Evolutionary conservation across 2,888 invertebrate genomes (phyloP).

Genomic region (Lithophane ornitopus): DNA sequence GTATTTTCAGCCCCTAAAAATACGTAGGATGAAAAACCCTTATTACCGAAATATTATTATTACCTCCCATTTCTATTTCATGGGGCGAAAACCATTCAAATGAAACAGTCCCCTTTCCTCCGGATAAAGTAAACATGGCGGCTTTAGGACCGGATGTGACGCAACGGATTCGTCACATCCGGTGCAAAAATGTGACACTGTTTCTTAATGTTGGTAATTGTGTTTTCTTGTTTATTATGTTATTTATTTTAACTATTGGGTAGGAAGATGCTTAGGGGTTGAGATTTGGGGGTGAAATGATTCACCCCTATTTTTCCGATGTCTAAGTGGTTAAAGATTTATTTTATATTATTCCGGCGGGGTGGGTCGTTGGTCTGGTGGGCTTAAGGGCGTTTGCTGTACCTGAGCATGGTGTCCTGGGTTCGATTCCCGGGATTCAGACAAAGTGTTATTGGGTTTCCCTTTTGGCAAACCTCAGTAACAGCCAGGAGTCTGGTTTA

Average conservation of each 20-base stretch:
- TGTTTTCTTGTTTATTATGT: slow-evolving; percentile 69
- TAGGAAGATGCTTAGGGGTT: neutral
- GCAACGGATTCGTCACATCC: slow-evolving; percentile 70
- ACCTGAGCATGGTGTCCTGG: neutral
- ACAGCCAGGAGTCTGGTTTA: neutral
- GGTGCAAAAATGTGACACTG: slow-evolving; percentile 42
- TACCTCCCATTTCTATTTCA: slow-evolving; percentile 38
- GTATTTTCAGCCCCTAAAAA: slow-evolving; percentile 23
- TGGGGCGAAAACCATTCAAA: slow-evolving; percentile 52
- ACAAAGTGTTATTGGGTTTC: neutral
- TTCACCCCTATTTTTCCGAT: slow-evolving; percentile 8
- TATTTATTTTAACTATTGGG: slow-evolving; percentile 46
- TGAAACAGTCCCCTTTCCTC: slow-evolving; percentile 12
- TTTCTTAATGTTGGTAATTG: slow-evolving; percentile 65
- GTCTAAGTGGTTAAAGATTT: slow-evolving; percentile 7
- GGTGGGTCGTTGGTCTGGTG: neutral
- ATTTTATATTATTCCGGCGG: neutral
- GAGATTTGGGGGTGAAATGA: slow-evolving; percentile 1
- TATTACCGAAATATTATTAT: slow-evolving; percentile 18
- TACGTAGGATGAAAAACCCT: slow-evolving; percentile 1
- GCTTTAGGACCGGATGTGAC: slow-evolving; percentile 67
- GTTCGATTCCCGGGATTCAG: neutral
- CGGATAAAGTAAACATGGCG: slow-evolving; percentile 61
- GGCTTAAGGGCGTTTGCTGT: neutral
- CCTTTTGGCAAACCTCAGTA: neutral